Evolutionary conservation across 2,888 invertebrate genomes (phyloP), one percentile per base, ranked within the genome.

Genomic region (Lasius fuliginosus): DNA sequence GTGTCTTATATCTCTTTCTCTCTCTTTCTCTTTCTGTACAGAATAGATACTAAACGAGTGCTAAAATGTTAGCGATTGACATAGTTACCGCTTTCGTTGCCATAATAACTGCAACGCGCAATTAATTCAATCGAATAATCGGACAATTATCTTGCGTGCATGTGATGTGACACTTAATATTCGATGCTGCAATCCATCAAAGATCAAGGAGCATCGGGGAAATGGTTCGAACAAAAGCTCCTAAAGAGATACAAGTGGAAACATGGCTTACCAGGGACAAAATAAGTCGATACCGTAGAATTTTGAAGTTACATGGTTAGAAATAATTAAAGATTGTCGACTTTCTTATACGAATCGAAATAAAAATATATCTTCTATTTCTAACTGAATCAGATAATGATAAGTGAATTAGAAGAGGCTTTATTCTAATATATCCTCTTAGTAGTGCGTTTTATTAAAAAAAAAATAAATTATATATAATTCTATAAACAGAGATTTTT

Each of bases 201-300:
- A 49, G 18, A 1, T 33, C 18, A 71, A 60, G 5, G 0, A 79
- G 33, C 33, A n/a, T 18, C 8, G 15, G 12, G 36, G 0, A 71
- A 79, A 79, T 60, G 60, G 18, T 12, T 79, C 46, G 33, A n/a
- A 12, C n/a, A 0, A 71, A 36, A 60, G 6, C 33, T 79, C 12
- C 12, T 12, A 79, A 60, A 27, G 9, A 60, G 23, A 60, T 60
- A 60, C 79, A 49, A 91, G 96, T 96, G 89, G 96, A 96, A 49
- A 96, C 96, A 92, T 97, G 97, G 97, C 96, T 96, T 1, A 96
- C 96, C 67, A 96, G 95, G 89, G 97, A 97, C 90, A 97, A 97
- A 94, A 96, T 97, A 64, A 96, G 95, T 77, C 97, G 97, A 92
- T 97, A 97, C 90, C 96, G 97, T 68, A 97, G 97, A 33, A 95